A percentile compares a stretch with the other conserved stretches of the same genome.
Conservation (phyloP, 2,888 invertebrate genomes). For the Chloroclystis v-ata region DNA sequence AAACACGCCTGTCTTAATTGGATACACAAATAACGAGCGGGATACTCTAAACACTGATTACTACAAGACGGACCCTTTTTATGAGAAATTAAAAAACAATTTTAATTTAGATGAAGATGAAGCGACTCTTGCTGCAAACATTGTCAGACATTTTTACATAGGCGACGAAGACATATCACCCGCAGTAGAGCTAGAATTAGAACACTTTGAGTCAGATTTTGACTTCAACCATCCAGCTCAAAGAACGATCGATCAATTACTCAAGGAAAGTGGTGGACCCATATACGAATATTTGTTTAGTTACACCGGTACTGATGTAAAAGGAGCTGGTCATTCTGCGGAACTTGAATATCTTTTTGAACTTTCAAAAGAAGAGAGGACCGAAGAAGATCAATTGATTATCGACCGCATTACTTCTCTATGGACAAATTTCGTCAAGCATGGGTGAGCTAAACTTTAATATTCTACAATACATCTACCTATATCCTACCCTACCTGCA, state of each 20-base stretch:
- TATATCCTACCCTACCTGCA: no score
- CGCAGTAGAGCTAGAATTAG: conserved; percentile 40
- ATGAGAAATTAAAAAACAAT: conserved; percentile 47
- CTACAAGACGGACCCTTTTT: conserved; percentile 54
- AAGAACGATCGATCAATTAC: conserved; percentile 47
- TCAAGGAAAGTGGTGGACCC: conserved; percentile 53
- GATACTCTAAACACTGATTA: conserved; percentile 39
- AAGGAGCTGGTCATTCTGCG: conserved; percentile 49
- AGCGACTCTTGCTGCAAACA: conserved; percentile 40
- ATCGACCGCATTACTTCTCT: conserved; percentile 51
- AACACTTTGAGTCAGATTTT: conserved; percentile 61
- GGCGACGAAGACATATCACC: conserved; percentile 54
- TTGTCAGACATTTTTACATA: conserved; percentile 58
- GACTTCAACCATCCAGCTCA: conserved; percentile 57
- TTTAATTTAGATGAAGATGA: conserved; percentile 52
- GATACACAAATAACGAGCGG: conserved; percentile 55
- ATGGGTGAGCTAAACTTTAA: conserved; percentile 46
- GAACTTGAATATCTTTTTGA: conserved; percentile 61
- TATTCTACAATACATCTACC: neutral
- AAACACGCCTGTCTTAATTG: conserved; percentile 59
- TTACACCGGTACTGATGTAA: conserved; percentile 42
- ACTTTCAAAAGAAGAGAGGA: conserved; percentile 26
- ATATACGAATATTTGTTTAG: conserved; percentile 60
- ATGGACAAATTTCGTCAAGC: conserved; percentile 68
- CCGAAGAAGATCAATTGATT: conserved; percentile 46